Evolutionary conservation across 2,888 invertebrate species (phyloP), one percentile per base, ranked within the genome.

Genomic region (Leuctra nigra): DNA sequence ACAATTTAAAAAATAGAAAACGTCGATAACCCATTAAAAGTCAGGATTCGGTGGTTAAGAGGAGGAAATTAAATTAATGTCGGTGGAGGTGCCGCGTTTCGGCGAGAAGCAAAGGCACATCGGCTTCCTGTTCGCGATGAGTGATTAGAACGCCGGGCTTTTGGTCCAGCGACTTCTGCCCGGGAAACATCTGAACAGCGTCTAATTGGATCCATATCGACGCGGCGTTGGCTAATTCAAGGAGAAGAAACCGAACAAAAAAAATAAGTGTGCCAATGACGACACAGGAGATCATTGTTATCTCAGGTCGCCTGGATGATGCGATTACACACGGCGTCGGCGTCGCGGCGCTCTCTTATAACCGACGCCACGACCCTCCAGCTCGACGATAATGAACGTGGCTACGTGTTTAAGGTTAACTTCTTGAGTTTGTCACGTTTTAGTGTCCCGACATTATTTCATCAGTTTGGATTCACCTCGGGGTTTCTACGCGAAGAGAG

Each of bases 381-480:
- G n/a, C 35, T 20, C 33, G 20, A 50, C 50, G 33, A 33, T 50
- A 50, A 50, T 50, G 33, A 48, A 48, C 25, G 29, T n/a, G 11
- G 9, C 16, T n/a, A 11, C 18, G 16, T 2, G 20, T 41, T 41
- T 41, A 41, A 41, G 41, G 41, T 41, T 41, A 20, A 41, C 41
- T 41, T 41, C 20, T 20, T 29, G 29, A n/a, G 29, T 29, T 50
- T n/a, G 50, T 16, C 50, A 50, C 50, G 50, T 50, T 50, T 50
- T 35, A 50, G 33, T 33, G 35, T n/a, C n/a, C 18, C 29, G 22
- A 35, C 50, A 50, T 50, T 50, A 50, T 50, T 50, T 50, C 50
- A 16, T 16, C 35, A 29, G 35, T 50, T 50, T 44, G 23, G 29
- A 11, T 7, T 29, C n/a, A n/a, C n/a, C n/a, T n/a, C n/a, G n/a